A percentile compares a stretch with the other conserved stretches of the same genome.
Evolutionary conservation across 2,888 invertebrate species (phyloP).

Genomic region (Agriopis marginaria): DNA sequence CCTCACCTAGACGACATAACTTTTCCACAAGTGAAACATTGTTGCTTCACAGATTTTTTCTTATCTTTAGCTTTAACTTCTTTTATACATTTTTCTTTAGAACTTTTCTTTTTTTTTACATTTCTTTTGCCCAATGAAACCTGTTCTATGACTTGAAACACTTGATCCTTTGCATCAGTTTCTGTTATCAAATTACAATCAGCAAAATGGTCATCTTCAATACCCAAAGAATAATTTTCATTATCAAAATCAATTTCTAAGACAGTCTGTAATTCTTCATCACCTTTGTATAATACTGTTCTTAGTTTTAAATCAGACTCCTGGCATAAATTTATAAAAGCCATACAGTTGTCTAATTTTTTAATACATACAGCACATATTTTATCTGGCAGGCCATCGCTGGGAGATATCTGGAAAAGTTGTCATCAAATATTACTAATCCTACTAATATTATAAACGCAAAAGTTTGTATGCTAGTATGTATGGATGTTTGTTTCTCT

Average conservation of each 20-base stretch:
- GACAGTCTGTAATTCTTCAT: conserved; percentile 32
- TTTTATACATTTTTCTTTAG: conserved; percentile 19
- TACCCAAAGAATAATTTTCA: conserved; percentile 31
- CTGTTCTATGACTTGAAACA: conserved; percentile 28
- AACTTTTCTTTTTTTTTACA: conserved; percentile 16
- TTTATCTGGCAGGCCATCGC: conserved; percentile 69
- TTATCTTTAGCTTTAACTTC: conserved; percentile 36
- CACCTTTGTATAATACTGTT: conserved; percentile 43
- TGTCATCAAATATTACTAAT: not conserved
- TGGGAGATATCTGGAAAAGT: conserved; percentile 66
- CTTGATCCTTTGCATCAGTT: conserved; percentile 49
- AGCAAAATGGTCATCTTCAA: conserved; percentile 27
- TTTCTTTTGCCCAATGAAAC: not conserved
- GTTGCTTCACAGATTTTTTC: conserved; percentile 62
- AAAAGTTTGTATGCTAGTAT: too few relatives aligned
- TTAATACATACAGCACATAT: conserved; percentile 69
- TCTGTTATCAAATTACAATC: conserved; percentile 47
- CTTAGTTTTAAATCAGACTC: conserved; percentile 65
- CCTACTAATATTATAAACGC: too few relatives aligned
- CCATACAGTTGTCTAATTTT: conserved; percentile 64
- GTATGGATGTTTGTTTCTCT: too few relatives aligned
- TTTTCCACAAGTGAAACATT: conserved; percentile 83
- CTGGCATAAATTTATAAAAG: conserved; percentile 69
- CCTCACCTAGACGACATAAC: conserved; percentile 80
- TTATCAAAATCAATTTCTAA: conserved; percentile 31